Percentiles rank a stretch among this genome's conserved stretches.
Evolutionary conservation across 2,888 invertebrate genomes (phyloP).

Genomic region (Lithophane leautieri): DNA sequence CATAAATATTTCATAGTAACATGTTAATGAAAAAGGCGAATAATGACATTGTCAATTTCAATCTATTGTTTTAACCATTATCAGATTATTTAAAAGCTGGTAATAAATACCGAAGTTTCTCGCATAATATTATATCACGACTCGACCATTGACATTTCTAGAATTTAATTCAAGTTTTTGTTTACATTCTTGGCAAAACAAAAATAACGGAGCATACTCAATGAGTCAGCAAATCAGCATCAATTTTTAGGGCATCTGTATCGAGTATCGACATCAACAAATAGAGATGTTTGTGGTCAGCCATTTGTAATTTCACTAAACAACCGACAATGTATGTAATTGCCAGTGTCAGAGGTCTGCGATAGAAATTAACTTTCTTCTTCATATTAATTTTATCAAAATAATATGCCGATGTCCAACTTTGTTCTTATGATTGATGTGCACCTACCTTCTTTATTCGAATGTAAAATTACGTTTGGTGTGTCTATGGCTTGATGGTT

Average conservation of each 20-base stretch:
- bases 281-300: conserved; percentile 70
- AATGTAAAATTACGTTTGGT: conserved; percentile 43
- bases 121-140: not conserved
- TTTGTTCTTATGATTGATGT: conserved; percentile 69
- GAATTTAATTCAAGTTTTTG: not conserved
- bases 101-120: not conserved
- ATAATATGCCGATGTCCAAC: conserved; percentile 63
- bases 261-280: conserved; percentile 44
- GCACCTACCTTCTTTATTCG: conserved; percentile 27
- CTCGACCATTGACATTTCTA: not conserved
- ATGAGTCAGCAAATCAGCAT: conserved; percentile 63
- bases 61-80: rapidly evolving
- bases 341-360: conserved; percentile 79
- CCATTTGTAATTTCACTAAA: conserved; percentile 71
- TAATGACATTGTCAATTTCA: not conserved
- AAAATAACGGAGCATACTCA: not conserved
- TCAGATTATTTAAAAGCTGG: not conserved
- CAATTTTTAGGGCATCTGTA: conserved; percentile 48
- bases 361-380: conserved; percentile 68
- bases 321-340: conserved; percentile 79
- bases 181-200: conserved; percentile 11
- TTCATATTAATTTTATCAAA: conserved; percentile 67
- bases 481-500: conserved; percentile 4
- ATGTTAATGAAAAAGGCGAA: not conserved
- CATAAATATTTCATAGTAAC: not conserved